Conservation (phyloP, 1,140 invertebrate genomes). For the Babylonia areolata region DNA sequence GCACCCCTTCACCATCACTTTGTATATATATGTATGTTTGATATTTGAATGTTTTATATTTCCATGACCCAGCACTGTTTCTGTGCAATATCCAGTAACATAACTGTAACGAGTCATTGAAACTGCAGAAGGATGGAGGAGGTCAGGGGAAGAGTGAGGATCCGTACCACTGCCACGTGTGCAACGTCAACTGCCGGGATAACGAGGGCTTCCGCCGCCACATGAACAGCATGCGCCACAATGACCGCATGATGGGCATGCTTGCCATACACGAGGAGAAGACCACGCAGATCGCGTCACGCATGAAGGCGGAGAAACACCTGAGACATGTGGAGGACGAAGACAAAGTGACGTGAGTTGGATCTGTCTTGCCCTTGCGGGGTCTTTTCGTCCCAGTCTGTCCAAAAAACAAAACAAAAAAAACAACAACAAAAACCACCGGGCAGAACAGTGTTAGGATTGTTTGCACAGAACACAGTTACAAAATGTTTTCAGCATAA, state of each 20-base stretch:
- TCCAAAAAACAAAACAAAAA: too few relatives aligned
- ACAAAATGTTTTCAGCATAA: too few relatives aligned
- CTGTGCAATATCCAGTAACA: too few relatives aligned
- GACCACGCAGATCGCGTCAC: conserved; percentile 48
- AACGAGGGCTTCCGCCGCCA: conserved; percentile 56
- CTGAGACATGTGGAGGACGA: conserved; percentile 57
- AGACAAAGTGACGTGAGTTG: conserved; percentile 32
- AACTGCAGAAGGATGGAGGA: conserved; percentile 21
- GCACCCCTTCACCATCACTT: too few relatives aligned
- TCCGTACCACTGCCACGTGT: conserved; percentile 58
- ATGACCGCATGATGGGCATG: conserved; percentile 52
- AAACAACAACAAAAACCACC: too few relatives aligned
- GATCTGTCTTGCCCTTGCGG: too few relatives aligned
- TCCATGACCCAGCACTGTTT: too few relatives aligned
- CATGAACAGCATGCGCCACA: conserved; percentile 57
- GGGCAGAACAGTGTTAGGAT: too few relatives aligned
- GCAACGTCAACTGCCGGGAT: conserved; percentile 53
- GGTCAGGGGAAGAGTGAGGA: conserved; percentile 42
- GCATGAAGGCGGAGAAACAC: conserved; percentile 62
- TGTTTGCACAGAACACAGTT: too few relatives aligned
- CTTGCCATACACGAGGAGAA: conserved; percentile 54
- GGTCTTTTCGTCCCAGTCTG: too few relatives aligned
- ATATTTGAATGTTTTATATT: too few relatives aligned
- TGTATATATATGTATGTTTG: too few relatives aligned
- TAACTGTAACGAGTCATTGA: background rate